Base-by-base conservation (phyloP, 2,888 invertebrate species). In the Sceliomorpha sp. region DNA sequence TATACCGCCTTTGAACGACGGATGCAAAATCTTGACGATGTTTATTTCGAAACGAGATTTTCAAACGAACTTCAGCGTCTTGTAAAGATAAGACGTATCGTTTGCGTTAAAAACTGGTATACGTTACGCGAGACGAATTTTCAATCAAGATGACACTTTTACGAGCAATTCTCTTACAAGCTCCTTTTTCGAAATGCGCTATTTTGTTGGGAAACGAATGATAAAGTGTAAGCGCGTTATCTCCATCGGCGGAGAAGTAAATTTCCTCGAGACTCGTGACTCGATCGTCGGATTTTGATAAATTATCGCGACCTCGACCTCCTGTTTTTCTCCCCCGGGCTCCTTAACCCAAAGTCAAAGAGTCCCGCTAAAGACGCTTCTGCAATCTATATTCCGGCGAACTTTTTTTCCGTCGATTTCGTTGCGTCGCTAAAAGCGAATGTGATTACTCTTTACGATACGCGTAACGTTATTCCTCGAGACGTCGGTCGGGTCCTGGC, bases 201-300 rank as follows among this genome's bases (percentile, higher is more conserved):
- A 20, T 20, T 20, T 20, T 20, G 20, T 20, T 20, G 5, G 3
- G 20, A 20, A 4, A 20, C 5, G 20, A 20, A 20, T 20, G 20
- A 20, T 20, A 5, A 20, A 20, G 20, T 20, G 5, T 20, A 20
- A 20, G 5, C 5, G 20, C 2, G 5, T 5, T 20, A n/a, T n/a
- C n/a, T n/a, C n/a, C n/a, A n/a, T n/a, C n/a, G n/a, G n/a, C n/a
- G n/a, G n/a, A n/a, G n/a, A n/a, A n/a, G n/a, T n/a, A n/a, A n/a
- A 24, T 24, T 24, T 24, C 24, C 7, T 24, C 24, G 9, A 31
- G 31, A 37, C 31, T 29, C 40, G 34, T n/a, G n/a, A 68, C 68
- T 69, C 29, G 70, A 66, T 72, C 63, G 60, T 64, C 73, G 70
- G 70, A 77, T 80, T 82, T 80, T 79, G 80, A 82, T 77, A 79